Evolutionary conservation across 2,113 vertebrate genomes (phyloP).

Genomic region (Genyomyrus donnyi): DNA sequence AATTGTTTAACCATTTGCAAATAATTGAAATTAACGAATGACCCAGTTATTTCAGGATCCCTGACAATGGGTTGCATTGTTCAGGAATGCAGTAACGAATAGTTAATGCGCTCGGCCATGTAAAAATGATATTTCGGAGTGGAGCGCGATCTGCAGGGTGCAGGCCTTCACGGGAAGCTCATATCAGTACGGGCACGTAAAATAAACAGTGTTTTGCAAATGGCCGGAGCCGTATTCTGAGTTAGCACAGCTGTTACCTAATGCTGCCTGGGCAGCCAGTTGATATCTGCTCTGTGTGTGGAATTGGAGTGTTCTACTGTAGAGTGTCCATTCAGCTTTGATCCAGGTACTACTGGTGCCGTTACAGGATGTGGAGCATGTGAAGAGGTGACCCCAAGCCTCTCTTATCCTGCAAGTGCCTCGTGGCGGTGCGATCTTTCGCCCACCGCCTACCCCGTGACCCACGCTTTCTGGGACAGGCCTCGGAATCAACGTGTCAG

Average conservation of each 20-base stretch:
- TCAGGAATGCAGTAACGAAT: not conserved
- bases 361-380: not conserved
- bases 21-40: slow-evolving; percentile 36
- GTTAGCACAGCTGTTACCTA: not conserved
- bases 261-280: not conserved
- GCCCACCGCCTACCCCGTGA: not conserved
- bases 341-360: not conserved
- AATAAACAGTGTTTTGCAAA: not conserved
- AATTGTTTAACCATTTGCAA: slow-evolving; percentile 21
- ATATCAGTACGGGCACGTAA: not conserved
- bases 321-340: not conserved
- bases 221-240: not conserved
- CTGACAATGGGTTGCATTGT: slow-evolving; percentile 13
- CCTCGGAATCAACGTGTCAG: not conserved
- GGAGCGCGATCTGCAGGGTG: not conserved
- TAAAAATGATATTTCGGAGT: not conserved
- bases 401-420: not conserved
- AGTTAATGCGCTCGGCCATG: not conserved
- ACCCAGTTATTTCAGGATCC: slow-evolving; percentile 36
- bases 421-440: not conserved
- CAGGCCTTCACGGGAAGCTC: not conserved
- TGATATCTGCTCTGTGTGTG: not conserved
- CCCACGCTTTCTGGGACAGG: not conserved
- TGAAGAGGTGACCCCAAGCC: not conserved
- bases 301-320: not conserved